Percentiles rank a stretch among this genome's conserved stretches.
Conservation (phyloP, 2,797 vertebrate species). For the Neopelma chrysocephalum region DNA sequence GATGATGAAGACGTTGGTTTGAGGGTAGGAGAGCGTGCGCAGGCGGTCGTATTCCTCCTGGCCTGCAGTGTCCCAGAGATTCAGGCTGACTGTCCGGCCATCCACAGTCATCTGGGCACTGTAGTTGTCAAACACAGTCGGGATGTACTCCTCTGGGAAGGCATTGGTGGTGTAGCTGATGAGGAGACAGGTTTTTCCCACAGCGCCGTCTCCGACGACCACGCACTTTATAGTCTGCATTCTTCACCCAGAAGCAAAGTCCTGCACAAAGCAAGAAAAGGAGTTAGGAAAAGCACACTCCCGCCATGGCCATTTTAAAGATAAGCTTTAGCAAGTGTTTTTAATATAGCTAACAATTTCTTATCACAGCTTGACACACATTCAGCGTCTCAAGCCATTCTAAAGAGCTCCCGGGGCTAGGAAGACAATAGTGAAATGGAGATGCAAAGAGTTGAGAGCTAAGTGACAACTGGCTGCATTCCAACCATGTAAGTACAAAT, state of each 20-base stretch:
- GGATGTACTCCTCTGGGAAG: constrained; percentile 94
- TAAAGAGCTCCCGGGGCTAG: not conserved
- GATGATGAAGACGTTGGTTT: constrained; percentile 94
- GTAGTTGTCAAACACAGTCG: constrained; percentile 95
- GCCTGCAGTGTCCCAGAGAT: constrained; percentile 94
- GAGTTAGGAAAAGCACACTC: not conserved
- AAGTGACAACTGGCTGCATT: constrained; percentile 30
- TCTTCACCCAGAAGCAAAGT: constrained; percentile 63
- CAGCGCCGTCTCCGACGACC: constrained; percentile 92
- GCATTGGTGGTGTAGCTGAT: constrained; percentile 95
- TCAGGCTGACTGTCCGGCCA: constrained; percentile 89
- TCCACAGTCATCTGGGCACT: constrained; percentile 94
- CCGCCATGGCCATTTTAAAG: not conserved
- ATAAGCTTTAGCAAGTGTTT: not conserved
- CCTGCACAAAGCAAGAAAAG: constrained; percentile 40
- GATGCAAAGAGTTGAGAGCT: not conserved
- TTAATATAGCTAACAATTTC: not conserved
- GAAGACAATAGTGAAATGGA: constrained; percentile 7
- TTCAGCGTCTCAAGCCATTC: not conserved
- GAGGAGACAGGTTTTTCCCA: constrained; percentile 94
- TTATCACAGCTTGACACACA: not conserved
- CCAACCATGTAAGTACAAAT: constrained; percentile 1
- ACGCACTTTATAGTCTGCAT: constrained; percentile 98
- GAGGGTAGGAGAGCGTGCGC: constrained; percentile 90
- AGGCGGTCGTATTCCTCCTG: constrained; percentile 94